Base-by-base conservation (phyloP, 1,140 invertebrate species). In the Branchinecta lindahli region DNA sequence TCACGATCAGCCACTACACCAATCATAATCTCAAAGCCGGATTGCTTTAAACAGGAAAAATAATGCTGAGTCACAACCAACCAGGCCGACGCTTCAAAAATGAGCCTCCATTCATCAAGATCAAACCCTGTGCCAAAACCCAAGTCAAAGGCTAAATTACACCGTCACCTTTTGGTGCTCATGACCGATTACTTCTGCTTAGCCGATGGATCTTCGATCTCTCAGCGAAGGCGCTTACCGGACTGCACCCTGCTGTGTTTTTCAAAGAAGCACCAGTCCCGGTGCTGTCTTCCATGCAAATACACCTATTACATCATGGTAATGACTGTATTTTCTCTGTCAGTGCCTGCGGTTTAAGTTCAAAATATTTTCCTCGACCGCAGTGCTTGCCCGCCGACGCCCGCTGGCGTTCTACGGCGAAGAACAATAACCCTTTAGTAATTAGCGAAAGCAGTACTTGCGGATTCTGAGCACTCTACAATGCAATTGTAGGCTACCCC, bases 301-400 rank as follows among this genome's bases (percentile, higher is more conserved):
- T 61, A 12, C 12, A 4, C 52, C 12, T 61, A 61, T 61, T 20
- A 61, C 12, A 61, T 61, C 52, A 20, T 15, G 18, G 12, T 61
- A 61, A 61, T 61, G 52, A 61, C 18, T 61, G 18, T 61, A 61
- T 61, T 61, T 61, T 61, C 52, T 61, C 18, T 61, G 52, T 20
- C 52, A 61, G 18, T 61, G 18, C 52, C 18, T 61, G 52, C 52
- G 52, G 52, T 61, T 61, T 12, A 61, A 61, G 18, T 61, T 61
- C 52, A 61, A 61, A 61, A 61, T 61, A 61, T 15, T 61, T 61
- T 61, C 52, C 12, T 61, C 12, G 52, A 61, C 52, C 52, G 52
- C 52, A 61, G 52, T 61, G 12, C 12, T 12, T 12, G 12, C 52
- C 6, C 18, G 18, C 12, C 12, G 4, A 6, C 12, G 6, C 52